Conservation (phyloP, 2,797 vertebrate species). For the Eutrigla gurnardus region DNA sequence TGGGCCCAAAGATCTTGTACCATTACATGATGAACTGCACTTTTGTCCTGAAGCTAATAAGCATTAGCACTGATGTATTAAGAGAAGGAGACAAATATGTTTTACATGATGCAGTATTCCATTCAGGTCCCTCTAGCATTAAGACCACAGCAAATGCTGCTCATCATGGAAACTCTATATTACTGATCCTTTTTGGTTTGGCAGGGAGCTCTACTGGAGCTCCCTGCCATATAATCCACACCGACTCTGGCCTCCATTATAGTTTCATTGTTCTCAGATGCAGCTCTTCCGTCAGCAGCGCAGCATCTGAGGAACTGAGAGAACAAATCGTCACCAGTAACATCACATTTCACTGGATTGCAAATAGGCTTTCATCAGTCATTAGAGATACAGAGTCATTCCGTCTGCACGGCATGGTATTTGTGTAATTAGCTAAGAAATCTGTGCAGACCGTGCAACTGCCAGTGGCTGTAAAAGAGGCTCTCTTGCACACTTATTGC, state of each 20-base stretch:
- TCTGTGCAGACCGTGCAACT: too few relatives aligned
- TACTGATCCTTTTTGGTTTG: neutral
- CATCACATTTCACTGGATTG: too few relatives aligned
- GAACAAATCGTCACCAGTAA: too few relatives aligned
- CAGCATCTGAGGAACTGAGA: slow-evolving; percentile 2
- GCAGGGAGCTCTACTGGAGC: neutral
- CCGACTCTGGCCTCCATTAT: neutral
- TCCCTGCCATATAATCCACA: neutral
- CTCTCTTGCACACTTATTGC: neutral
- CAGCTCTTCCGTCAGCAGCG: too few relatives aligned
- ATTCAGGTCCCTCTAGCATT: neutral
- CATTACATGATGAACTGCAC: neutral
- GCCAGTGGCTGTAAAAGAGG: neutral
- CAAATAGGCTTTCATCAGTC: neutral
- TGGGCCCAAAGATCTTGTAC: neutral
- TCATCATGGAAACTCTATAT: neutral
- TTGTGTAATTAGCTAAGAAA: neutral
- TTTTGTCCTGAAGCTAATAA: neutral
- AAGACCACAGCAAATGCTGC: neutral
- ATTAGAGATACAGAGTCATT: neutral
- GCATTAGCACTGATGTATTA: neutral
- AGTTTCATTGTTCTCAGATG: neutral
- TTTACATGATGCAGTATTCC: neutral
- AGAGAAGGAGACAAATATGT: neutral
- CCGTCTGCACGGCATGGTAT: neutral